phyloP scores from a whole-genome alignment of 2,888 invertebrate genomes.

The Tetragnatha montana region DNA sequence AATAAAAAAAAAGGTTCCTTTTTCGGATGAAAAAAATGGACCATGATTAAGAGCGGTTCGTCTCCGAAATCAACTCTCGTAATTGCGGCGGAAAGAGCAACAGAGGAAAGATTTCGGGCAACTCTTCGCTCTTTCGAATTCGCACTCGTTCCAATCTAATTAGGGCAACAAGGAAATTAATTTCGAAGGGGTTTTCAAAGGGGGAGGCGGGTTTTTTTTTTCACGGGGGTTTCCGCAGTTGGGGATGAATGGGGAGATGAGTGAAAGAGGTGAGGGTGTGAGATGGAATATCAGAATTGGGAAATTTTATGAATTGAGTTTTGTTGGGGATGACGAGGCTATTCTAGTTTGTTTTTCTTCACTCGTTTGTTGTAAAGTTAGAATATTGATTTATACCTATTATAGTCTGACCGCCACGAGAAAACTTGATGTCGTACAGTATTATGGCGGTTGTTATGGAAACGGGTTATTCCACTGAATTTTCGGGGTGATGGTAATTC shows the following conservation, averaged over 20 bases:
- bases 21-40: not conserved
- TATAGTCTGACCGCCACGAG: too few species aligned
- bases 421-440: too few species aligned
- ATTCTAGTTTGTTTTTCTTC: too few species aligned
- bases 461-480: too few species aligned
- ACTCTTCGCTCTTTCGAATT: not conserved
- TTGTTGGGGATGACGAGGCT: too few species aligned
- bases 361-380: too few species aligned
- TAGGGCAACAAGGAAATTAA: slow-evolving; percentile 7
- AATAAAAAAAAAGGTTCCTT: slow-evolving; percentile 2
- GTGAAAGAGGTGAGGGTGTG: not conserved
- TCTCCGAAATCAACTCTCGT: slow-evolving; percentile 3
- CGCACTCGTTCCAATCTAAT: slow-evolving; percentile 16
- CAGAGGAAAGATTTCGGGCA: not conserved
- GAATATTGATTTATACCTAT: too few species aligned
- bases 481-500: too few species aligned
- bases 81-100: slow-evolving; percentile 19
- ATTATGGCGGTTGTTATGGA: too few species aligned
- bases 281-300: too few species aligned
- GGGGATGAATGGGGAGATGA: not conserved
- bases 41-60: slow-evolving; percentile 20
- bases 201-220: not conserved
- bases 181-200: not conserved
- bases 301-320: too few species aligned
- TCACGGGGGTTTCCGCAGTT: not conserved